Evolutionary conservation across 2,797 vertebrate species (phyloP).

Genomic region (Acanthopagrus latus): DNA sequence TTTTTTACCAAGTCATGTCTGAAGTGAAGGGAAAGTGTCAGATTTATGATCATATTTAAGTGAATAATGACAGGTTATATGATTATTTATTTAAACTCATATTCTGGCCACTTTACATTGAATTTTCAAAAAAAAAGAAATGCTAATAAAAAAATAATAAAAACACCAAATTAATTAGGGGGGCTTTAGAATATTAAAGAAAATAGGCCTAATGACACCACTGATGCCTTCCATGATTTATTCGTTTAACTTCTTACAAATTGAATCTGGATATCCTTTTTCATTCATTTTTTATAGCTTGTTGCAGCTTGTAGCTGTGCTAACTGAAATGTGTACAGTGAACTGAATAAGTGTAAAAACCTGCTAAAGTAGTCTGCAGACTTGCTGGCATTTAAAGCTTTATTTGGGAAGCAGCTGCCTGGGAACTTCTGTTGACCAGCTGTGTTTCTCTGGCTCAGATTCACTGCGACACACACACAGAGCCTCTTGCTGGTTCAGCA

Average conservation of each 20-base stretch:
- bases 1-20: too few relatives aligned
- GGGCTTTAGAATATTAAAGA: too few relatives aligned
- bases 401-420: slow-evolving; percentile 65
- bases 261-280: not conserved
- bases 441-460: slow-evolving; percentile 66
- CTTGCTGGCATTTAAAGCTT: slow-evolving; percentile 26
- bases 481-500: slow-evolving; percentile 67
- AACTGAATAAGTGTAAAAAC: slow-evolving; percentile 36
- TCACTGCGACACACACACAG: slow-evolving; percentile 24
- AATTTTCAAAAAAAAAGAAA: too few relatives aligned
- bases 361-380: slow-evolving; percentile 26
- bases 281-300: not conserved
- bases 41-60: too few relatives aligned
- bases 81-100: too few relatives aligned
- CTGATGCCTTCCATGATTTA: not conserved
- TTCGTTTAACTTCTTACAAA: not conserved
- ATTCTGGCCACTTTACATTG: too few relatives aligned
- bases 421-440: slow-evolving; percentile 71
- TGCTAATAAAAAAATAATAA: too few relatives aligned
- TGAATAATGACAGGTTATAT: too few relatives aligned
- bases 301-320: not conserved
- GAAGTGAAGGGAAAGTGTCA: too few relatives aligned
- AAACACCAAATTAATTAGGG: too few relatives aligned
- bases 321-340: slow-evolving; percentile 18
- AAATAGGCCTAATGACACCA: too few relatives aligned